Conservation (phyloP, 2,113 vertebrate genomes). For the Pyrgilauda ruficollis region DNA sequence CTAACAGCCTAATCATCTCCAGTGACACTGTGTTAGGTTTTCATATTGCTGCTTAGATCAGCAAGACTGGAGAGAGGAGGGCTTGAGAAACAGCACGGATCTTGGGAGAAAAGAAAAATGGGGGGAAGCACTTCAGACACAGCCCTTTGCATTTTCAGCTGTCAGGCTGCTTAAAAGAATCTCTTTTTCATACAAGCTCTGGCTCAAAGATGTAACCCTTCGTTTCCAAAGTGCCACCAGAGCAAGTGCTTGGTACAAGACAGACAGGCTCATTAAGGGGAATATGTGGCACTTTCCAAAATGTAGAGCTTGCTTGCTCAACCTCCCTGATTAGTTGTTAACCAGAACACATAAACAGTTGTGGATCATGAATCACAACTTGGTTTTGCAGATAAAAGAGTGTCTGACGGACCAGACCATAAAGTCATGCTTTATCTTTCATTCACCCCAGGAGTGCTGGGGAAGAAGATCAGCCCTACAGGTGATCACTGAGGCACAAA, state of each 20-base stretch:
- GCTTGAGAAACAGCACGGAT: not conserved
- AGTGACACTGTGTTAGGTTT: not conserved
- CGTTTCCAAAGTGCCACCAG: not conserved
- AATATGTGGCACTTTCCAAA: not conserved
- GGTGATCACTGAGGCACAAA: not conserved
- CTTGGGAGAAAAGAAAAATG: not conserved
- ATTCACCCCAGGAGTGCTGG: not conserved
- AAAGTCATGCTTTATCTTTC: not conserved
- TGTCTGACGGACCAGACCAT: not conserved
- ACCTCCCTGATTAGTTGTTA: not conserved
- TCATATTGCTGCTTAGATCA: constrained; percentile 38
- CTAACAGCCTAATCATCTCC: constrained; percentile 31
- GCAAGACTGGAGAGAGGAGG: not conserved
- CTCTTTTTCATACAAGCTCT: not conserved
- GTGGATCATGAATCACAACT: not conserved
- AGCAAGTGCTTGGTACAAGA: not conserved
- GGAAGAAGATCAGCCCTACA: not conserved
- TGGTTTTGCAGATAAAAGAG: not conserved
- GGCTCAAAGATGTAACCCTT: not conserved
- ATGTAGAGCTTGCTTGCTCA: not conserved
- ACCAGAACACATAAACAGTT: not conserved
- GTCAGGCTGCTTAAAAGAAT: not conserved
- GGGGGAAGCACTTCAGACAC: not conserved
- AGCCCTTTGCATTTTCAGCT: constrained; percentile 11
- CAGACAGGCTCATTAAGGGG: not conserved